Base-by-base conservation (phyloP, 1,140 invertebrate genomes). In the Aphelenchoides fujianensis region DNA sequence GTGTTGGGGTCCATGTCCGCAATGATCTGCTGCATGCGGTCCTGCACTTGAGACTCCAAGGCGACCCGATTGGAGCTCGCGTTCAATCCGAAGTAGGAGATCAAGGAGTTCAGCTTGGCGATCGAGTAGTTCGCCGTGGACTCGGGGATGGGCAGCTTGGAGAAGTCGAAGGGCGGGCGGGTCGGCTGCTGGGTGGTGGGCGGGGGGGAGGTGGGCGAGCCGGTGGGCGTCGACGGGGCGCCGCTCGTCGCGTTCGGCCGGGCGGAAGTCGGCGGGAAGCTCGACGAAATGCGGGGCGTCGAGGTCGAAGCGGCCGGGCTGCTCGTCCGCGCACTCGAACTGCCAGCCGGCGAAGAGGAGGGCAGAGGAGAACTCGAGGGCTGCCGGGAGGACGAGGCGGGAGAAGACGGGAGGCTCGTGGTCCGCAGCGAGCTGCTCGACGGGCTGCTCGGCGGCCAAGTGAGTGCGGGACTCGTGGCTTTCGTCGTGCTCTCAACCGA, bases 1-100 rank as follows among this genome's bases (percentile, higher is more conserved):
- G 63, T 66, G 36, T 12, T 37, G 12, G 63, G 63, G 53, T 66
- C 63, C 63, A 66, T 59, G 19, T 59, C 55, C 5, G 32, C 63
- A 1, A 66, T 2, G 16, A 66, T 36, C n/a, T 34, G 31, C 7
- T 66, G 63, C 63, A 66, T 66, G 37, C 31, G 36, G 53, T 66
- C 63, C 53, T 66, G 63, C 1, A 35, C 63, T 30, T 66, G 63
- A 12, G 63, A 16, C 31, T 66, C 63, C 63, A 66, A 66, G 2
- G 63, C 63, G 32, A 66, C 34, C 23, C 63, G 31, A 1, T 34
- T 41, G 12, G 63, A 66, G 12, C 12, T n/a, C 31, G n/a, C 16
- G 31, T 66, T 66, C 36, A 66, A 30, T 2, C 63, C 63, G 31
- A 66, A 66, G 36, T 34, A 66, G 12, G 37, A 9, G 27, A 66